Evolutionary conservation across 1,140 invertebrate species (phyloP).

Genomic region (Drosophila subobscura): DNA sequence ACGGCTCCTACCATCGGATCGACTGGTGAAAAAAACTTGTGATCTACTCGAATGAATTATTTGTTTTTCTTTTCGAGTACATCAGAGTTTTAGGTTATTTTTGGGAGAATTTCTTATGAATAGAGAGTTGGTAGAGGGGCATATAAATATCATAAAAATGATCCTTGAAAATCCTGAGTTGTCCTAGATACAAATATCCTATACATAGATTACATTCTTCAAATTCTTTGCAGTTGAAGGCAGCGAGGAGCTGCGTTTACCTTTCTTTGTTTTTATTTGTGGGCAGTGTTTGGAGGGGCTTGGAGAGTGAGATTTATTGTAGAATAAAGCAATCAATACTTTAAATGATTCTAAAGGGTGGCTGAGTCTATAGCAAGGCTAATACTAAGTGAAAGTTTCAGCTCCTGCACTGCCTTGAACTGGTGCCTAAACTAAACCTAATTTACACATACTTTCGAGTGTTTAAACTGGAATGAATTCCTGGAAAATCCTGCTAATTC

Average conservation of each 20-base stretch:
- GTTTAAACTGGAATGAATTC: slow-evolving; percentile 24
- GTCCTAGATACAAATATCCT: slow-evolving; percentile 28
- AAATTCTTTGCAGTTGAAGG: slow-evolving; percentile 6
- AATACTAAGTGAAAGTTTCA: slow-evolving; percentile 7
- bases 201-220: not conserved
- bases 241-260: slow-evolving; percentile 1
- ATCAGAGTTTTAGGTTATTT: slow-evolving; percentile 40
- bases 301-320: not conserved
- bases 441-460: slow-evolving; percentile 4
- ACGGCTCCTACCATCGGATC: slow-evolving; percentile 50
- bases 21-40: slow-evolving; percentile 45
- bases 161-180: slow-evolving; percentile 68
- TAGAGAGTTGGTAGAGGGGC: slow-evolving; percentile 17
- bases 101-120: slow-evolving; percentile 59
- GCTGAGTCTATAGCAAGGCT: slow-evolving; percentile 10
- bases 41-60: slow-evolving; percentile 20
- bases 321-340: slow-evolving; percentile 9
- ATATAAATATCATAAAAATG: slow-evolving; percentile 31
- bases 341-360: slow-evolving; percentile 1
- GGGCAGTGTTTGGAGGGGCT: slow-evolving; percentile 29
- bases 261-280: slow-evolving; percentile 3
- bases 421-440: slow-evolving; percentile 26
- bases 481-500: not conserved
- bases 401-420: slow-evolving; percentile 3
- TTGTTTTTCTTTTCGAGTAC: slow-evolving; percentile 22